Evolutionary conservation across 2,113 vertebrate genomes (phyloP).

Genomic region (Fulmarus glacialis): DNA sequence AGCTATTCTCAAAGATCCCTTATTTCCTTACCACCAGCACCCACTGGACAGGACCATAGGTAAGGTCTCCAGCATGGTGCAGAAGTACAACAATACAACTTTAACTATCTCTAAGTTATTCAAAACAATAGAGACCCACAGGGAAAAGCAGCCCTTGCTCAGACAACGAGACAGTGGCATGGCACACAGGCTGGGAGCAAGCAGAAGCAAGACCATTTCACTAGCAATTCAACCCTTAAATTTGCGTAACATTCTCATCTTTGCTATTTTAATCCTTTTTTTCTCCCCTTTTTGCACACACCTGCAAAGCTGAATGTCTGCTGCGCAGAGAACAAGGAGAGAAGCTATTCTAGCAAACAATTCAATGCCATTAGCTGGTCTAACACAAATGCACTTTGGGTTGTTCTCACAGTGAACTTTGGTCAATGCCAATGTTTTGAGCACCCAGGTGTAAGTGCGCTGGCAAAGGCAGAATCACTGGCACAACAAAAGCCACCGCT

Average conservation of each 20-base stretch:
- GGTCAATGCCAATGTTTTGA: not conserved
- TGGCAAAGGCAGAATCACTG: not conserved
- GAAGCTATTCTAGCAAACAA: not conserved
- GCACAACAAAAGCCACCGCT: not conserved
- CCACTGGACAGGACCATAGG: not conserved
- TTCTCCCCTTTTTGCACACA: not conserved
- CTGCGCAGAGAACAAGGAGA: not conserved
- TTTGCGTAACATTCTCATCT: not conserved
- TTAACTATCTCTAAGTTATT: not conserved
- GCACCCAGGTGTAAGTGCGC: not conserved
- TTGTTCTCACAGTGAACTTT: not conserved
- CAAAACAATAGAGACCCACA: not conserved
- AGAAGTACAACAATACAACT: not conserved
- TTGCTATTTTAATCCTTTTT: not conserved
- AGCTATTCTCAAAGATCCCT: not conserved
- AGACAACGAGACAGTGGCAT: fast-evolving
- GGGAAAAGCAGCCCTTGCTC: not conserved
- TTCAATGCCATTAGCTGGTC: not conserved
- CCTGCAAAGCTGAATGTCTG: not conserved
- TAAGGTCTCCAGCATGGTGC: not conserved
- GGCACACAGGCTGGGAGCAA: not conserved
- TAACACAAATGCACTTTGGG: not conserved
- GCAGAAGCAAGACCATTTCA: not conserved
- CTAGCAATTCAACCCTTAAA: not conserved
- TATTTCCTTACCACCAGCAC: not conserved